Base-by-base conservation (phyloP, 2,113 vertebrate genomes). In the Eclectus roratus region DNA sequence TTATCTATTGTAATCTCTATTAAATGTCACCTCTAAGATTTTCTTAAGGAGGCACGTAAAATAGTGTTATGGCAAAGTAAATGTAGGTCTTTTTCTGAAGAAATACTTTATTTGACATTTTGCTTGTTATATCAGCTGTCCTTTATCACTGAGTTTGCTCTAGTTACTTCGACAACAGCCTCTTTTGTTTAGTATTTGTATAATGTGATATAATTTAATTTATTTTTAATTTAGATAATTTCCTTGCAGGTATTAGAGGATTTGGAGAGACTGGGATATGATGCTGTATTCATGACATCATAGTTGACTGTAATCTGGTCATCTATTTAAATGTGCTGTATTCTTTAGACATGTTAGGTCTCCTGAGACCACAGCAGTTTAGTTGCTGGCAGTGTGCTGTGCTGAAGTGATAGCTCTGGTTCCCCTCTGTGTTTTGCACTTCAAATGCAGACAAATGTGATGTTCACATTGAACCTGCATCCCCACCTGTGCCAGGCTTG, bases 391-490 rank as follows among this genome's bases (percentile, higher is more conserved):
- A 53, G 56, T 31, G 65, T 56, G 65, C 55, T 8, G 7, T 1
- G 0, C 19, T 18, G 56, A 8, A 66, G 6, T 29, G 35, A 63
- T 39, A 71, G 39, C 43, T 49, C 1, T 7, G 20, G n/a, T 17
- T 85, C 47, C 37, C 60, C 18, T 13, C 15, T 1, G 0, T 13
- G 53, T 43, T 35, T 77, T 80, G 52, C 63, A 35, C 20, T 53
- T 65, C 9, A 33, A 12, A 64, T 53, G 71, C 2, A 10, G 27
- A 27, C 20, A 46, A 7, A 29, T 24, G 35, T 44, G 63, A 20
- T 50, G 69, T 20, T 77, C 24, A 8, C 0, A 0, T 33, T 47
- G 56, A 61, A 44, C 27, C 41, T 60, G 31, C 44, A 41, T 25
- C 17, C 6, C 11, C 9, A 50, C 33, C 35, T 21, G 10, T 52